phyloP scores from a whole-genome alignment of 2,888 invertebrate genomes.

The Lucinisca nassula region DNA sequence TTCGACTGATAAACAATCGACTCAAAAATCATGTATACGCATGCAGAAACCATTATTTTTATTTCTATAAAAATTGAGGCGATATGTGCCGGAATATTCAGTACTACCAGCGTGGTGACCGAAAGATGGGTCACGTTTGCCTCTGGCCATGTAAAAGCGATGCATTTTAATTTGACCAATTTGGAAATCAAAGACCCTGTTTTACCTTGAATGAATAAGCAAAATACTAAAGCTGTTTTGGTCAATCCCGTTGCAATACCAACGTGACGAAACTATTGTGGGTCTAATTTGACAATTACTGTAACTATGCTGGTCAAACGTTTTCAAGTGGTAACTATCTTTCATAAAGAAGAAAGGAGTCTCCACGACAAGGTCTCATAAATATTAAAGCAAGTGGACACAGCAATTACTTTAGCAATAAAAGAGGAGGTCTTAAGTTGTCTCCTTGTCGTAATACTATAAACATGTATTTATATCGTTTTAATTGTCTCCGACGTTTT shows the following conservation, averaged over 20 bases:
- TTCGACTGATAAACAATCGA: too few relatives aligned
- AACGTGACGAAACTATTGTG: constrained; percentile 13
- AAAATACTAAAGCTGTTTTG: neutral
- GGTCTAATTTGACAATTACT: constrained; percentile 24
- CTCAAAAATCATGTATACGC: too few relatives aligned
- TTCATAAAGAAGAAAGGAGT: neutral
- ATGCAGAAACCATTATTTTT: too few relatives aligned
- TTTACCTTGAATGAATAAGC: constrained; percentile 2
- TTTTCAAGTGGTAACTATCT: neutral
- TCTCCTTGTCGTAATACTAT: constrained; percentile 42
- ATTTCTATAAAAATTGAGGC: too few relatives aligned
- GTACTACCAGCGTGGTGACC: too few relatives aligned
- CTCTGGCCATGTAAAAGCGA: too few relatives aligned
- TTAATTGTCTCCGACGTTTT: constrained; percentile 43
- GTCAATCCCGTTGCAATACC: neutral
- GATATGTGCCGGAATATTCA: too few relatives aligned
- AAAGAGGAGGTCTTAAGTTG: constrained; percentile 42
- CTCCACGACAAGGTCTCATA: constrained; percentile 13
- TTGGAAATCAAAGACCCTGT: constrained; percentile 9
- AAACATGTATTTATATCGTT: constrained; percentile 52
- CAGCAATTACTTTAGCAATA: constrained; percentile 16
- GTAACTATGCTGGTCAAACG: constrained; percentile 14
- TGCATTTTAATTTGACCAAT: constrained; percentile 32
- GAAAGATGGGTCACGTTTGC: too few relatives aligned
- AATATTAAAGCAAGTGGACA: constrained; percentile 27